Base-by-base conservation (phyloP, 2,888 invertebrate species). In the Oscheius sp. region DNA sequence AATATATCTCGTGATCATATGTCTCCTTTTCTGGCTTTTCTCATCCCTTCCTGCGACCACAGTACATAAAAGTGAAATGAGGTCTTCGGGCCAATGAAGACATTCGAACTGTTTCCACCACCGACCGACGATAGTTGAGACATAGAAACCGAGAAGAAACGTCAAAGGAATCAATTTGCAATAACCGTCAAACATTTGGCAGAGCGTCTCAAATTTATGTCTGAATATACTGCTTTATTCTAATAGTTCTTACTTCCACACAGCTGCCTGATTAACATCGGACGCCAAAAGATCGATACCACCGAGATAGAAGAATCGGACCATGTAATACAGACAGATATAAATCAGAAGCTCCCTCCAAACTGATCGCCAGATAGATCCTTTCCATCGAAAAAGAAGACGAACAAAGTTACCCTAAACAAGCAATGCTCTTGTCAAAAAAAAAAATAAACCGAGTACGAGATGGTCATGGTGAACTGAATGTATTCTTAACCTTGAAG, bases 61-160 rank as follows among this genome's bases (percentile, higher is more conserved):
- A 0, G 75, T 70, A 32, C 78, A 78, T 6, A 78, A 56, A 14
- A 77, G 61, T 2, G 78, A 75, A 9, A 80, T 59, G 32, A 80
- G 67, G 33, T 80, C 80, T 45, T 80, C 80, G 5, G 80, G 80
- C 80, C 73, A 80, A 41, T 69, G 63, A 2, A 80, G 67, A 8
- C 70, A 71, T 56, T 80, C 75, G 67, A 80, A 80, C 61, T 80
- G 80, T 33, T 74, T 59, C 78, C 78, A 80, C 80, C 80, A 80
- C 28, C 75, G n/a, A 9, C 28, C 17, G 14, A 67, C 67, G 1
- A 67, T 59, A 24, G 78, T 78, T 1, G 78, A 74, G 0, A 82
- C 80, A 65, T 81, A 82, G 74, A 82, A 81, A 22, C 80, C 82
- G 44, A 82, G 79, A 9, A 82, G 73, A 45, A 82, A 80, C 1